phyloP scores from a whole-genome alignment of 2,797 vertebrate genomes.

The Choloepus didactylus region DNA sequence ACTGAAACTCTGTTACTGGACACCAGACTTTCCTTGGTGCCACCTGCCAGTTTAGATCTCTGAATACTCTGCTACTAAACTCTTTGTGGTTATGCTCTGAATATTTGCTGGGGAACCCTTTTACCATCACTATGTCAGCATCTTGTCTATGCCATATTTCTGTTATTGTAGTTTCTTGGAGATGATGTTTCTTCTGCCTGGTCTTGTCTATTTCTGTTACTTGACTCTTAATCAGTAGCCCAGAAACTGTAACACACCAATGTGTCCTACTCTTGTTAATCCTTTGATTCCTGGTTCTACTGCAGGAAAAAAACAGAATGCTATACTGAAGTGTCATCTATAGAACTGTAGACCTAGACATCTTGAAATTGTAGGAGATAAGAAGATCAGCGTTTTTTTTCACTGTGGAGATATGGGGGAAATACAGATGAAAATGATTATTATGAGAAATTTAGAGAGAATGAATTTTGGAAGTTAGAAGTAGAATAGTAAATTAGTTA shows the following conservation, averaged over 20 bases:
- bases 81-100: conserved; percentile 4
- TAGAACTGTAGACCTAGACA: neutral
- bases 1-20: neutral
- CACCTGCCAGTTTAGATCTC: conserved; percentile 7
- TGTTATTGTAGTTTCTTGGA: conserved; percentile 16
- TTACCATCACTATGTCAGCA: conserved; percentile 46
- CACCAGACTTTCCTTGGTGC: conserved; percentile 30
- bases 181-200: conserved; percentile 10
- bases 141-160: neutral
- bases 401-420: neutral
- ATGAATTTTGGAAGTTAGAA: conserved; percentile 17
- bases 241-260: neutral
- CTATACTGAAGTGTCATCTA: neutral
- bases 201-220: neutral
- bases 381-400: neutral
- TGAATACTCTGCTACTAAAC: neutral
- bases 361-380: neutral
- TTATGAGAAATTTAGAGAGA: conserved; percentile 20
- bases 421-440: conserved; percentile 50
- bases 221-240: conserved; percentile 36
- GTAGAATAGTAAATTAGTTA: neutral
- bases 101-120: conserved; percentile 9
- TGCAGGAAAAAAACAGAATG: conserved; percentile 15
- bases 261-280: conserved; percentile 6
- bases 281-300: conserved; percentile 33